These are phyloP conservation scores for Pogonocichla stellata DNA, from an alignment of 2,113 vertebrate species.

Conservation along the genomic window DNA sequence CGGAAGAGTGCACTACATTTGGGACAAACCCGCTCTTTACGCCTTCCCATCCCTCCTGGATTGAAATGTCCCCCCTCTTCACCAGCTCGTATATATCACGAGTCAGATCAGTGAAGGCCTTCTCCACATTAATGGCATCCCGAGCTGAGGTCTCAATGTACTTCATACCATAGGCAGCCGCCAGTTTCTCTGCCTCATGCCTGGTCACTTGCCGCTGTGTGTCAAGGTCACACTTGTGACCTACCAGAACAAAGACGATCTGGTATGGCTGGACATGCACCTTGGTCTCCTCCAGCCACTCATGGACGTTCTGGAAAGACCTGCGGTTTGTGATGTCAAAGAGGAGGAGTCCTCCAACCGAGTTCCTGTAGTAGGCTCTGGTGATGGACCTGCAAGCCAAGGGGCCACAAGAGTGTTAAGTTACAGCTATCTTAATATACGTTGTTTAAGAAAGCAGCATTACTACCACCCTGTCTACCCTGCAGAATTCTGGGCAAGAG, in stretches of 20 bases:
- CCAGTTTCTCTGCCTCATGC: conserved; percentile 95
- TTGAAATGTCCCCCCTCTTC: conserved; percentile 90
- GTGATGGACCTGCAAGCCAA: conserved; percentile 85
- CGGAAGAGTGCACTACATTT: conserved; percentile 92
- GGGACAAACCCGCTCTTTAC: conserved; percentile 97
- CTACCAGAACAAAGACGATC: conserved; percentile 94
- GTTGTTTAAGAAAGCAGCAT: neutral
- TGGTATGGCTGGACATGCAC: conserved; percentile 94
- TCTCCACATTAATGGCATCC: conserved; percentile 95
- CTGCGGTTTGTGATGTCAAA: conserved; percentile 98
- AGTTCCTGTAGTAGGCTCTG: conserved; percentile 93
- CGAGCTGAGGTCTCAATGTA: conserved; percentile 96
- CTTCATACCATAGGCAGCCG: conserved; percentile 88
- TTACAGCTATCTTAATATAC: neutral
- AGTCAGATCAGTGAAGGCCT: conserved; percentile 95
- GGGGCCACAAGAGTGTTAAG: neutral
- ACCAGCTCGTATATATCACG: conserved; percentile 94
- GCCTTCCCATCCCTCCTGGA: conserved; percentile 98
- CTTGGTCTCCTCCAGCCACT: conserved; percentile 91
- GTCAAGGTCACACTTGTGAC: conserved; percentile 97
- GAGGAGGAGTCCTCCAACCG: conserved; percentile 94
- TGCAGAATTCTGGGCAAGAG: neutral
- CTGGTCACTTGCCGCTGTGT: conserved; percentile 90
- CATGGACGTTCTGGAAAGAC: conserved; percentile 95
- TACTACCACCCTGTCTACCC: neutral